Conservation (phyloP, 2,888 invertebrate species). For the Ophion costatus region DNA sequence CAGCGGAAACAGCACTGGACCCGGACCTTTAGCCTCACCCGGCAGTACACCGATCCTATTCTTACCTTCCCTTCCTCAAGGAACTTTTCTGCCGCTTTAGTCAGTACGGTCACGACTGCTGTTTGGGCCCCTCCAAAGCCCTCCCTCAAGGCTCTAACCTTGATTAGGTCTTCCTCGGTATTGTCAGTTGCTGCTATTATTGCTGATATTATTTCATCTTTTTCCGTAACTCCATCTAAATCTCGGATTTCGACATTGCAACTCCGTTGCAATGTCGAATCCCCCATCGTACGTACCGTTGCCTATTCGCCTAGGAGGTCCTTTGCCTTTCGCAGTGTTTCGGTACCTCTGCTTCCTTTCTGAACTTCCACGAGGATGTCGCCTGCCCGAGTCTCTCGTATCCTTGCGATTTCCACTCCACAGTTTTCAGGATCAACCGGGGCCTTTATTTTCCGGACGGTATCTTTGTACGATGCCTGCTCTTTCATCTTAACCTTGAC, state of each 20-base stretch:
- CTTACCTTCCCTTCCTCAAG: constrained; percentile 17
- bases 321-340: constrained; percentile 20
- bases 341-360: constrained; percentile 38
- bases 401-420: constrained; percentile 18
- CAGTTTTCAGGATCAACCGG: constrained; percentile 29
- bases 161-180: background rate
- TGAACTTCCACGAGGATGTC: constrained; percentile 40
- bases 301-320: background rate
- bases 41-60: too few species aligned
- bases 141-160: constrained; percentile 26
- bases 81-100: constrained; percentile 29
- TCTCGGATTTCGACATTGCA: constrained; percentile 60
- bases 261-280: too few species aligned
- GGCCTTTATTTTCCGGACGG: constrained; percentile 19
- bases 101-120: constrained; percentile 48
- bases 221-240: constrained; percentile 53
- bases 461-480: constrained; percentile 20
- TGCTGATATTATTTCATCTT: constrained; percentile 6
- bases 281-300: constrained; percentile 31
- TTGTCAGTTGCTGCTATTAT: constrained; percentile 11
- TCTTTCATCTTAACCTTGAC: constrained; percentile 12
- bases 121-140: constrained; percentile 42
- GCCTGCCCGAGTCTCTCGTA: constrained; percentile 32
- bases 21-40: constrained; percentile 26
- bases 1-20: constrained; percentile 59